Percentiles rank a stretch among this genome's conserved stretches.
Evolutionary conservation across 2,797 vertebrate species (phyloP).

Genomic region (Epinephelus coioides): DNA sequence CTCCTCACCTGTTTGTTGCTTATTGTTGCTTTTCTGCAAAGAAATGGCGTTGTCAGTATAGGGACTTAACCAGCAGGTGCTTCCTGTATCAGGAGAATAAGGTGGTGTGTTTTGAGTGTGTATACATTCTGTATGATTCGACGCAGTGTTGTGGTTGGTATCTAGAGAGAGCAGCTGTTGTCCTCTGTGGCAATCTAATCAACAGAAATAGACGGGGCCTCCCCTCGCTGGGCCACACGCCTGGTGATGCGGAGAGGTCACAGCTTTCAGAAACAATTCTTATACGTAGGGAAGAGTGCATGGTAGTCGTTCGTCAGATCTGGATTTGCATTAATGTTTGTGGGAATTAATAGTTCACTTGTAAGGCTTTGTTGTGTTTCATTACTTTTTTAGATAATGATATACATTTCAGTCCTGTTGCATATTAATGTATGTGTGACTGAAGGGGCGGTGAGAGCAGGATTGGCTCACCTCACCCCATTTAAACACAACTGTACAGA

Average conservation of each 20-base stretch:
- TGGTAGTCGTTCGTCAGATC: neutral
- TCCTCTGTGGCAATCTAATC: conserved; percentile 72
- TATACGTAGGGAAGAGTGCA: neutral
- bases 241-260: conserved; percentile 46
- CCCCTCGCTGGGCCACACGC: conserved; percentile 12
- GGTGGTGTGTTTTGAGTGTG: conserved; percentile 31
- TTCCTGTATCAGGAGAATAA: conserved; percentile 51
- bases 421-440: neutral
- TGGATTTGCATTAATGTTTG: neutral
- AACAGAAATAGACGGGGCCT: conserved; percentile 68
- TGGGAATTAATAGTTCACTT: neutral
- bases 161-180: conserved; percentile 74
- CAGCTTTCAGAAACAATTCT: conserved; percentile 27
- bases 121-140: conserved; percentile 13
- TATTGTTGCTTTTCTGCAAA: conserved; percentile 40
- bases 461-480: neutral
- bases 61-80: conserved; percentile 43
- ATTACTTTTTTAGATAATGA: no score
- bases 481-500: conserved; percentile 1
- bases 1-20: conserved; percentile 24
- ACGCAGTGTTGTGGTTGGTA: conserved; percentile 45
- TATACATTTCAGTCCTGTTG: neutral
- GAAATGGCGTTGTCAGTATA: conserved; percentile 21
- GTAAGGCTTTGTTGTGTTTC: neutral
- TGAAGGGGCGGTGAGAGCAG: neutral